Percentiles rank a stretch among this genome's conserved stretches.
Conservation (phyloP, 2,888 invertebrate genomes). For the Orthosia incerta region DNA sequence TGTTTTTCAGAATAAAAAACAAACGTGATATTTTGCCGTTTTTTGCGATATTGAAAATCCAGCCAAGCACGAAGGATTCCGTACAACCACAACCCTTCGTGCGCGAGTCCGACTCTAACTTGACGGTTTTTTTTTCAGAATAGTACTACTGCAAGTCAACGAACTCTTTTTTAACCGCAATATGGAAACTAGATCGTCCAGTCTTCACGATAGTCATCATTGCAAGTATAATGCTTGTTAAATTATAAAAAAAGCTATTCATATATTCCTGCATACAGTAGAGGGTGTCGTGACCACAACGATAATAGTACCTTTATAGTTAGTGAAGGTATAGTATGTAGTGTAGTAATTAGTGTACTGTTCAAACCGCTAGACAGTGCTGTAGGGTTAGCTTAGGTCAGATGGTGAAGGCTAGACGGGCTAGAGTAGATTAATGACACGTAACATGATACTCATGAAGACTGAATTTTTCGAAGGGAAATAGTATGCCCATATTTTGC, state of each 20-base stretch:
- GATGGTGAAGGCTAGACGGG: not conserved
- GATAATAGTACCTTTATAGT: too few relatives aligned
- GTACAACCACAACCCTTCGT: too few relatives aligned
- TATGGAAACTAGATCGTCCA: not conserved
- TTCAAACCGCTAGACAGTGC: not conserved
- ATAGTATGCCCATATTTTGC: too few relatives aligned
- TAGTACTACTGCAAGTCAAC: not conserved
- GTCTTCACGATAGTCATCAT: not conserved
- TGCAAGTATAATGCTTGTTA: not conserved
- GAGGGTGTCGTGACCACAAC: slow-evolving; percentile 24
- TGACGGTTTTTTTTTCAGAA: not conserved
- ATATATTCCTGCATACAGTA: slow-evolving; percentile 5
- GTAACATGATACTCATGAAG: not conserved
- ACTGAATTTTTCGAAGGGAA: too few relatives aligned
- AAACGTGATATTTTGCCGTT: too few relatives aligned
- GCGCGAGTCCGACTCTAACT: too few relatives aligned
- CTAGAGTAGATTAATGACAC: not conserved
- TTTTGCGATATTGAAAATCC: too few relatives aligned
- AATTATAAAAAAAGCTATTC: slow-evolving; percentile 1
- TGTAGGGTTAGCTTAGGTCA: not conserved
- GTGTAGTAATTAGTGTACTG: not conserved
- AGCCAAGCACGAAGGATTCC: too few relatives aligned
- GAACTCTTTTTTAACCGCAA: too few relatives aligned
- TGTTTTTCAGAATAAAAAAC: too few relatives aligned
- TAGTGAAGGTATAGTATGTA: too few relatives aligned